Evolutionary conservation across 2,113 vertebrate species (phyloP).

Genomic region (Pimephales promelas): DNA sequence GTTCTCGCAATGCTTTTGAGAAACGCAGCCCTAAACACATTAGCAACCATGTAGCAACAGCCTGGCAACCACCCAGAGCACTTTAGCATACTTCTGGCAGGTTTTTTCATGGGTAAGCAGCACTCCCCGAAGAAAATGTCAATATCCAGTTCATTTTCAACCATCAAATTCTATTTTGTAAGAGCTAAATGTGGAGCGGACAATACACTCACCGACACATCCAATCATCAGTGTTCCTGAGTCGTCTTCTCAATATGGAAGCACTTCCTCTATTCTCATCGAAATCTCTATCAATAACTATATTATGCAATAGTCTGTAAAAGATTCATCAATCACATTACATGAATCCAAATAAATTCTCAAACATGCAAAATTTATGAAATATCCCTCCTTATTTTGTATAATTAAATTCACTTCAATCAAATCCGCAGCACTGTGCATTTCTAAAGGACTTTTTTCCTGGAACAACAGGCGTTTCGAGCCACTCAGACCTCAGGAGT

Average conservation of each 20-base stretch:
- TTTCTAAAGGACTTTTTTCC: constrained; percentile 10
- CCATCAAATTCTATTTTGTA: background rate
- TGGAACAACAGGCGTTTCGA: background rate
- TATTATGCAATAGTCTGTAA: background rate
- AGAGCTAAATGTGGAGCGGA: constrained; percentile 16
- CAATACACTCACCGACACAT: background rate
- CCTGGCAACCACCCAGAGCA: background rate
- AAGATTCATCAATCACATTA: background rate
- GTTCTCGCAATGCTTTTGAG: too few species aligned
- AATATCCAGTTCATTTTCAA: background rate
- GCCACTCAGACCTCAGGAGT: background rate
- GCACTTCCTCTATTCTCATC: background rate
- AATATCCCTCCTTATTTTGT: too few species aligned
- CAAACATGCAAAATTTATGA: background rate
- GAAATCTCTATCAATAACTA: background rate
- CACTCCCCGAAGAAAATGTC: constrained; percentile 10
- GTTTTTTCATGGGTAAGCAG: background rate
- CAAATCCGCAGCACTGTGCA: background rate
- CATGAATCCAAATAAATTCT: background rate
- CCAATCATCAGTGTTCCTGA: background rate
- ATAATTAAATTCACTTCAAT: too few species aligned
- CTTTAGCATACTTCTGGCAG: background rate
- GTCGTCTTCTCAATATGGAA: background rate
- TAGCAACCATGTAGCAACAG: too few species aligned
- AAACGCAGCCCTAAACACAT: too few species aligned